Evolutionary conservation across 2,888 invertebrate genomes (phyloP).

Genomic region (Ophion slaviceki): DNA sequence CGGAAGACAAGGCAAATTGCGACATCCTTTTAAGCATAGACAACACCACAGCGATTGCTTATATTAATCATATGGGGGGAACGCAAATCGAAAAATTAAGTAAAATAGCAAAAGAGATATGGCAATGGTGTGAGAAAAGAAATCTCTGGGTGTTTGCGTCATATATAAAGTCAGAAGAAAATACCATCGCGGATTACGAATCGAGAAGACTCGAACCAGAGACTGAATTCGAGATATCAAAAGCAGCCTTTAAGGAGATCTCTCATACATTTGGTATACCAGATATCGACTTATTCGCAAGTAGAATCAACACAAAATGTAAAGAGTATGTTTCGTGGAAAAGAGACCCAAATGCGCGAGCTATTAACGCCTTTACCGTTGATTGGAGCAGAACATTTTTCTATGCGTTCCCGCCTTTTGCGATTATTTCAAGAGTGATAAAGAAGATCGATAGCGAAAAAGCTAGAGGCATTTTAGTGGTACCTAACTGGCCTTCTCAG

Average conservation of each 20-base stretch:
- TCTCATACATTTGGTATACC: conserved; percentile 34
- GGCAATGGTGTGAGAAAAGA: too few relatives aligned
- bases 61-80: conserved; percentile 29
- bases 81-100: conserved; percentile 39
- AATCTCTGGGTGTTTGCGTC: too few relatives aligned
- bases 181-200: too few relatives aligned
- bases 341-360: conserved; percentile 4
- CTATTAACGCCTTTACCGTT: conserved; percentile 60
- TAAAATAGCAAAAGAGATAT: conserved; percentile 34
- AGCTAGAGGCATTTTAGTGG: conserved; percentile 38
- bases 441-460: conserved; percentile 35
- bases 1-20: conserved; percentile 14
- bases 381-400: conserved; percentile 56
- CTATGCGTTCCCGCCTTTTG: conserved; percentile 64
- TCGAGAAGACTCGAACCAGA: not conserved
- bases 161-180: too few relatives aligned
- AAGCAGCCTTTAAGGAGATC: conserved; percentile 49
- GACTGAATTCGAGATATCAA: conserved; percentile 48
- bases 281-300: conserved; percentile 60
- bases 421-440: conserved; percentile 30
- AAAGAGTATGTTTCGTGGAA: conserved; percentile 31
- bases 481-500: not conserved
- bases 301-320: conserved; percentile 53
- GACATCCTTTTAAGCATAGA: conserved; percentile 47
- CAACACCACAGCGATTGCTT: conserved; percentile 51